These are phyloP conservation scores for Lepisosteus osseus DNA, from an alignment of 2,113 vertebrate species.

Conservation along the genomic window DNA sequence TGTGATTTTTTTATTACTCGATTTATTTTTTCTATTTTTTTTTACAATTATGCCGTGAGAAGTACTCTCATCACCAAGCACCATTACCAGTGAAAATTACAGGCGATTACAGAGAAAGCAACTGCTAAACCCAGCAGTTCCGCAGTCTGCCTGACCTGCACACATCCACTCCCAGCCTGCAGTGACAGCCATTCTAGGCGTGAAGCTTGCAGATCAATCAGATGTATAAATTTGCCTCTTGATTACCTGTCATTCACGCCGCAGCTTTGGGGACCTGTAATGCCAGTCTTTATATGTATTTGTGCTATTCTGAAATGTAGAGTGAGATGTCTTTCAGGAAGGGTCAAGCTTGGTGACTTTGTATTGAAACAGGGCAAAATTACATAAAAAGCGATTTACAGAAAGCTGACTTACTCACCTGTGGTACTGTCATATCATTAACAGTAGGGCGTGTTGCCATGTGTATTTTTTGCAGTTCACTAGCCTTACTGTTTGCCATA, in stretches of 20 bases:
- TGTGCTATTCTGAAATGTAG: background rate
- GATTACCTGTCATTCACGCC: background rate
- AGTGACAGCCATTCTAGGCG: background rate
- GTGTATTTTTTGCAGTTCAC: background rate
- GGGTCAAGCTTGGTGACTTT: background rate
- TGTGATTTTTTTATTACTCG: constrained; percentile 41
- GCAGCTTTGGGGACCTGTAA: background rate
- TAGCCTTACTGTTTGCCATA: background rate
- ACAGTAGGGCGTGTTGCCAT: background rate
- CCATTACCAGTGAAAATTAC: constrained; percentile 69
- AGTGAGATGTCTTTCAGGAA: background rate
- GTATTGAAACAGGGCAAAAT: no score
- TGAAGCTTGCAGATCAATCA: constrained; percentile 2
- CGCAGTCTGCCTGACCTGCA: constrained; percentile 66
- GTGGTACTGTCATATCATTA: background rate
- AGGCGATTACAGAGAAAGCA: constrained; percentile 70
- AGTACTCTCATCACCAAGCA: constrained; percentile 64
- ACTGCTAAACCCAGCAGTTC: constrained; percentile 63
- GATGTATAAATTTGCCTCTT: background rate
- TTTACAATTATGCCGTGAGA: constrained; percentile 69
- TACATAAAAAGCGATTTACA: no score
- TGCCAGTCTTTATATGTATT: background rate
- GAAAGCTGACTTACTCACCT: constrained; percentile 3
- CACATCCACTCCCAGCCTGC: constrained; percentile 31
- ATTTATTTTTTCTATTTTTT: background rate